Conservation (phyloP, 2,888 invertebrate species). For the Palloptera scutellata region DNA sequence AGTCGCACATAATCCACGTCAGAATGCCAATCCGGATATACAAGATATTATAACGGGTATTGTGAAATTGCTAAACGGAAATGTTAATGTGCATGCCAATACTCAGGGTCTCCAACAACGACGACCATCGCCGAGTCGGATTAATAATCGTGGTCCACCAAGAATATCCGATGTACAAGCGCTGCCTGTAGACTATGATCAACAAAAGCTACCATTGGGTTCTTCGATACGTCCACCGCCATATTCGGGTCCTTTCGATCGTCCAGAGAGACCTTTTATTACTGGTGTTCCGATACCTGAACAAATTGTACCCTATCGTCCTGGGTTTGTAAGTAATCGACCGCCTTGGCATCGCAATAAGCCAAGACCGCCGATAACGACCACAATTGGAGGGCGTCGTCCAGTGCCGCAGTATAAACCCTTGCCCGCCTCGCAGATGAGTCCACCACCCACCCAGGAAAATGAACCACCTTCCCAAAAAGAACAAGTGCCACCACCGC, state of each 20-base stretch:
- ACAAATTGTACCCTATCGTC: slow-evolving; percentile 75
- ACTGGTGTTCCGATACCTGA: slow-evolving; percentile 78
- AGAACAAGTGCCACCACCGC: slow-evolving; percentile 2
- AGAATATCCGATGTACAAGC: slow-evolving; percentile 81
- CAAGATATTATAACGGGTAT: slow-evolving; percentile 91
- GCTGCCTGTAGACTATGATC: slow-evolving; percentile 68
- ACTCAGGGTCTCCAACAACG: slow-evolving; percentile 73
- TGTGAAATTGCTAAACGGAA: slow-evolving; percentile 86
- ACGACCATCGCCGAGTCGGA: slow-evolving; percentile 77
- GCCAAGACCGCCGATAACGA: slow-evolving; percentile 65
- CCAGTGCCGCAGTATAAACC: slow-evolving; percentile 73
- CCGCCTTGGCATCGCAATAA: slow-evolving; percentile 75
- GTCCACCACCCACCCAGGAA: slow-evolving; percentile 50
- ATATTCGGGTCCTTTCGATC: slow-evolving; percentile 76
- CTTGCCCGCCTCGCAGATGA: slow-evolving; percentile 65
- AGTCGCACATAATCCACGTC: slow-evolving; percentile 57
- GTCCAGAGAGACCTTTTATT: slow-evolving; percentile 70
- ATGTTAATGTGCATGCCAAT: slow-evolving; percentile 84
- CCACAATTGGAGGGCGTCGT: slow-evolving; percentile 63
- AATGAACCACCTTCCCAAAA: slow-evolving; percentile 18
- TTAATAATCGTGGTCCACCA: slow-evolving; percentile 90
- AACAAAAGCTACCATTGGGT: slow-evolving; percentile 53
- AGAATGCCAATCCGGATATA: slow-evolving; percentile 78
- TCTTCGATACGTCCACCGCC: slow-evolving; percentile 63
- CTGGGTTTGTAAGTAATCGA: slow-evolving; percentile 68